phyloP scores from a whole-genome alignment of 2,888 invertebrate genomes.

The Gnatocerus cornutus region DNA sequence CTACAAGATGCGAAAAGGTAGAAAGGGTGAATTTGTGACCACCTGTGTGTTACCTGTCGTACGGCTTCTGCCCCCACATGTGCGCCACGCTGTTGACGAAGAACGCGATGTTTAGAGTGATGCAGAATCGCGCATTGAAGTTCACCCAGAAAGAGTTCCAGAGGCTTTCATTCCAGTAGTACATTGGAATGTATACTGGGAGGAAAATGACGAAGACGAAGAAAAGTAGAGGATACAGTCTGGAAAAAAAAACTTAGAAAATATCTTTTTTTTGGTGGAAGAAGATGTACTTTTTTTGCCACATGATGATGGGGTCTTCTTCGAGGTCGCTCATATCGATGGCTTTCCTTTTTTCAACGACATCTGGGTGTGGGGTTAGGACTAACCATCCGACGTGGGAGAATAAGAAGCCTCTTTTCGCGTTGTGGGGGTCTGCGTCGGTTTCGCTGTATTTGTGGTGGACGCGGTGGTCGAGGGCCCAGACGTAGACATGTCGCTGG shows the following conservation, averaged over 20 bases:
- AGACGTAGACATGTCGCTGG: conserved; percentile 87
- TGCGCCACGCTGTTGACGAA: conserved; percentile 97
- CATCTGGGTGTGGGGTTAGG: conserved; percentile 87
- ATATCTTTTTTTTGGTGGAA: conserved; percentile 15
- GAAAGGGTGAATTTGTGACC: too few species aligned
- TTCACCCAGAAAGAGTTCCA: conserved; percentile 88
- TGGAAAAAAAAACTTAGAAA: conserved; percentile 63
- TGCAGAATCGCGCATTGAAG: conserved; percentile 86
- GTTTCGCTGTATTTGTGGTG: conserved; percentile 94
- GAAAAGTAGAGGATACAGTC: conserved; percentile 82
- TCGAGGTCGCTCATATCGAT: conserved; percentile 83
- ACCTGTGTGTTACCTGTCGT: conserved; percentile 79
- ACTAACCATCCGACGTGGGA: conserved; percentile 95
- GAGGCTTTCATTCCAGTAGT: conserved; percentile 88
- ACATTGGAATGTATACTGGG: conserved; percentile 86
- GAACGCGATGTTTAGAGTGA: conserved; percentile 93
- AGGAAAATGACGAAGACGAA: conserved; percentile 82
- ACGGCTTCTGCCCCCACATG: conserved; percentile 93
- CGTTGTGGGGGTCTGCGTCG: conserved; percentile 89
- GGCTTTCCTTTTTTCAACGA: conserved; percentile 78
- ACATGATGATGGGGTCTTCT: conserved; percentile 83
- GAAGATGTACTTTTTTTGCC: conserved; percentile 79
- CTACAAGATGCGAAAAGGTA: conserved; percentile 74
- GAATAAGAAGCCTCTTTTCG: conserved; percentile 84
- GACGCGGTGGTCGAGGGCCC: conserved; percentile 90